Evolutionary conservation across 2,888 invertebrate species (phyloP).

Genomic region (Drosophila barbarae): DNA sequence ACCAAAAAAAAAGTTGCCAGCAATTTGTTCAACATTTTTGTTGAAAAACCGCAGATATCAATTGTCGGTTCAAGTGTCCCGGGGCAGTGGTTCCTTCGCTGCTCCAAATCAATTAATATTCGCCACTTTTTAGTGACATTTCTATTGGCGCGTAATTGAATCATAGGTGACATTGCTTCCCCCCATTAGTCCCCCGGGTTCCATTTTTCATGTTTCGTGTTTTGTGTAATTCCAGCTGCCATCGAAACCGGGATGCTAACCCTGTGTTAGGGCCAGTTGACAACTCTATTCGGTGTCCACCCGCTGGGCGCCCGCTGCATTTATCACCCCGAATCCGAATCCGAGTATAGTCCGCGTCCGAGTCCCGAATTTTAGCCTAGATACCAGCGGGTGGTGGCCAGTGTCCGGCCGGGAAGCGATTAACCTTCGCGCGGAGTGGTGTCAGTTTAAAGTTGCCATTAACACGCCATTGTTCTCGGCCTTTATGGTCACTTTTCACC

Average conservation of each 20-base stretch:
- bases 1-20: constrained; percentile 34
- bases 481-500: constrained; percentile 47
- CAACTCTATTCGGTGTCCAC: constrained; percentile 59
- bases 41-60: constrained; percentile 76
- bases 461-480: constrained; percentile 71
- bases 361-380: constrained; percentile 48
- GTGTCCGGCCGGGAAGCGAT: constrained; percentile 50
- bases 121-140: constrained; percentile 53
- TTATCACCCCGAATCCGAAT: constrained; percentile 53
- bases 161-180: constrained; percentile 52
- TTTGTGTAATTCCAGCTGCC: constrained; percentile 36
- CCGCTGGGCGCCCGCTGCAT: constrained; percentile 49
- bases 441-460: constrained; percentile 75
- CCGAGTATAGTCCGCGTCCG: constrained; percentile 5
- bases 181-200: constrained; percentile 11
- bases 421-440: constrained; percentile 59
- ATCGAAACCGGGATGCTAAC: constrained; percentile 37
- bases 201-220: constrained; percentile 32
- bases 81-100: constrained; percentile 21
- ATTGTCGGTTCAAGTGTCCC: constrained; percentile 71
- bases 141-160: constrained; percentile 65
- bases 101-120: constrained; percentile 54
- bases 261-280: constrained; percentile 43
- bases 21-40: constrained; percentile 73
- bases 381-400: constrained; percentile 66